Evolutionary conservation across 2,888 invertebrate genomes (phyloP).

Genomic region (Cantharis lateralis): DNA sequence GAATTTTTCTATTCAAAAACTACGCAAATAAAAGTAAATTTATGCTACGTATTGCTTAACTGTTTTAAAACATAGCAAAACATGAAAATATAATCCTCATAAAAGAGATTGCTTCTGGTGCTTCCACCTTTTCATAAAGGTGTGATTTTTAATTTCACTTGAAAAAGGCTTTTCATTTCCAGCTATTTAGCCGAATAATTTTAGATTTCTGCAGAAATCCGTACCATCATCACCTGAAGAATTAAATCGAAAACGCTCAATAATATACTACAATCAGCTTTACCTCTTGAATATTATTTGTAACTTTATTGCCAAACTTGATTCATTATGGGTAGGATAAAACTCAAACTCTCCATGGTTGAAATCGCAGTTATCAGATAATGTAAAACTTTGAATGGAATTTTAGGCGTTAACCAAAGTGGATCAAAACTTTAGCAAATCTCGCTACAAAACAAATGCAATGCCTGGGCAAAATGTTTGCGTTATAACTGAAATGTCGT

Average conservation of each 20-base stretch:
- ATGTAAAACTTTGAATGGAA: not conserved
- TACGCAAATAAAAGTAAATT: not conserved
- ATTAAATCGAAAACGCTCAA: not conserved
- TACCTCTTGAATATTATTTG: not conserved
- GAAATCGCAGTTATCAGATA: not conserved
- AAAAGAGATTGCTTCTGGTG: not conserved
- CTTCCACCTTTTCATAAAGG: not conserved
- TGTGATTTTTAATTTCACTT: not conserved
- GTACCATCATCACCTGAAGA: not conserved
- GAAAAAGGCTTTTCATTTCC: no score
- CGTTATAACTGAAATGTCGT: not conserved
- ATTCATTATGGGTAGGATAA: not conserved
- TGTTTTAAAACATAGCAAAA: not conserved
- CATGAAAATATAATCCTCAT: not conserved
- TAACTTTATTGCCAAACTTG: not conserved
- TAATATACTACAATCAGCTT: not conserved
- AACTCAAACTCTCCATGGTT: not conserved
- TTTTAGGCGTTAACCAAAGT: not conserved
- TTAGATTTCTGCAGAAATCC: not conserved
- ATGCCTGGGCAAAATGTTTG: no score
- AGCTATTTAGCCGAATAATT: not conserved
- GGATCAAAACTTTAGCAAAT: not conserved
- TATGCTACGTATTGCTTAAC: not conserved
- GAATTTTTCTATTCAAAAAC: not conserved
- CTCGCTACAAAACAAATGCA: not conserved